Percentiles rank a stretch among this genome's conserved stretches.
These are phyloP conservation scores for Hirtodrosophila cameraria DNA, from an alignment of 2,888 invertebrate genomes.

Conservation along the genomic window DNA sequence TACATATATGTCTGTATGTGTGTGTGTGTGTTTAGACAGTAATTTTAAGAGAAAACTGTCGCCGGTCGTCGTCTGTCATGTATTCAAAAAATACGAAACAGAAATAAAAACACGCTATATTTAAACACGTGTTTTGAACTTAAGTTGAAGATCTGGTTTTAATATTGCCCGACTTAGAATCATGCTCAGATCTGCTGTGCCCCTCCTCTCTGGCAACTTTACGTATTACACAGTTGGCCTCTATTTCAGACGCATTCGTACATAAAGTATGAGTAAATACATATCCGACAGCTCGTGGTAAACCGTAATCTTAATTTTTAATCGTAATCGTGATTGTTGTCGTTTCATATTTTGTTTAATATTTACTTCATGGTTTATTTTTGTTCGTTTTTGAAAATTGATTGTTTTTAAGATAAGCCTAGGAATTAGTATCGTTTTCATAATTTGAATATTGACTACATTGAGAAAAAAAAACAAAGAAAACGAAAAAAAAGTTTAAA, in stretches of 20 bases:
- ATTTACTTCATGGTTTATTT: conserved; percentile 24
- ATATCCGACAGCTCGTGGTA: neutral
- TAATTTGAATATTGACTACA: conserved; percentile 80
- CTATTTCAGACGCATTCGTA: neutral
- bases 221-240: neutral
- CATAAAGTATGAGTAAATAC: no score
- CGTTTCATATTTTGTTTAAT: conserved; percentile 13
- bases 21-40: conserved; percentile 1
- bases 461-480: conserved; percentile 50
- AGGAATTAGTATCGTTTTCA: conserved; percentile 75
- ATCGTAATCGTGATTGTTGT: conserved; percentile 11
- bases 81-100: conserved; percentile 16
- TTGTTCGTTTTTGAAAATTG: conserved; percentile 25
- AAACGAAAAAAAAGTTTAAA: conserved; percentile 59
- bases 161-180: neutral
- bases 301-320: conserved; percentile 9
- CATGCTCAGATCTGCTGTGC: conserved; percentile 12
- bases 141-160: conserved; percentile 12
- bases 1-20: neutral
- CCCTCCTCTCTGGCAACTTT: conserved; percentile 10
- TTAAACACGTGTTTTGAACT: neutral
- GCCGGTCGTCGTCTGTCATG: conserved; percentile 3
- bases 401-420: conserved; percentile 56
- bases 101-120: neutral
- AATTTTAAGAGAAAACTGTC: conserved; percentile 12